Evolutionary conservation across 2,888 invertebrate species (phyloP), one percentile per base, ranked within the genome.

Genomic region (Acleris sparsana): DNA sequence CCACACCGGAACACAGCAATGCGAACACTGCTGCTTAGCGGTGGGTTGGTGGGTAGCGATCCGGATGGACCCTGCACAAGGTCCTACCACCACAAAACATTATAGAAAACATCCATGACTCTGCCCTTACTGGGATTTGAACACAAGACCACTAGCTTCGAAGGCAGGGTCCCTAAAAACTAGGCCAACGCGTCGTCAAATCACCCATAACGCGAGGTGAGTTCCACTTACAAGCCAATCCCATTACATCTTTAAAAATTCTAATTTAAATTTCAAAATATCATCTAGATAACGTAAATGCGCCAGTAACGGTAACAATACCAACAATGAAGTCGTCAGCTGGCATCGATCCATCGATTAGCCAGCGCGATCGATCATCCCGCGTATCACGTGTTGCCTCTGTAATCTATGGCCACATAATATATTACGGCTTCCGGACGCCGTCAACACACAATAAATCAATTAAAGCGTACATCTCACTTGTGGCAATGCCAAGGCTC

Each of bases 371-470:
- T 66, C 66, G 66, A 66, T 66, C 66, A 66, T 62, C 66, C 66
- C 52, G 52, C 56, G 60, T 66, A 66, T 66, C 66, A 62, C 56
- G 66, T 66, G 66, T 66, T 66, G 66, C 61, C 62, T 66, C 66
- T 57, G 66, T 66, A 66, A 66, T 66, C 66, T 66, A 62, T 66
- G 62, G 66, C 57, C 56, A 46, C 57, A 66, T 66, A 66, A 66
- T 66, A 56, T 66, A 66, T 66, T 66, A 66, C 57, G 66, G 66
- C 66, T 66, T 66, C 66, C 66, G 66, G 66, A 62, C 56, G 61
- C 57, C 62, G 66, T 66, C 66, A 66, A 66, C 66, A 66, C 66
- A 62, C 66, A 57, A 66, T 66, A 66, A 66, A 66, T 66, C 61
- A 66, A 66, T 66, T 66, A 66, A 61, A 61, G 61, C 46, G 55